These are phyloP conservation scores for Zeugodacus cucurbitae DNA, from an alignment of 1,140 invertebrate species.

Conservation along the genomic window DNA sequence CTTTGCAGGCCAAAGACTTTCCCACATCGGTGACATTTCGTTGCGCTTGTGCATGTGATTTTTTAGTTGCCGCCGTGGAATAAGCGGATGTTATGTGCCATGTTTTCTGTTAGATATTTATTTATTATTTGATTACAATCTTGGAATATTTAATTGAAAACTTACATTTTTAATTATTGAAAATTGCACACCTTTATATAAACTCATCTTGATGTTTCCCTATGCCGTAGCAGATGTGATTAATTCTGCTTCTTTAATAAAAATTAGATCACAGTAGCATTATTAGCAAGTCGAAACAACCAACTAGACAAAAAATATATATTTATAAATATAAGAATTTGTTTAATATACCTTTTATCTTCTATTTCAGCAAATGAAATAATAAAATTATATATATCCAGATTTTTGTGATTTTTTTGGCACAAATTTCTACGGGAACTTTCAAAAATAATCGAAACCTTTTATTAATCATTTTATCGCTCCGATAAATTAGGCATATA, in stretches of 20 bases:
- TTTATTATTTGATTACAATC: neutral
- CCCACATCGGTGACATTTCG: constrained; percentile 48
- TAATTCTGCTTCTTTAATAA: neutral
- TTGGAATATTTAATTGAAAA: neutral
- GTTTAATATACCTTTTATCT: no score
- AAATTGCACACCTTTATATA: constrained; percentile 5
- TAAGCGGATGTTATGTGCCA: neutral
- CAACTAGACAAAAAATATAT: no score
- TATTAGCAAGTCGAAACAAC: no score
- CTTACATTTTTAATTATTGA: constrained; percentile 28
- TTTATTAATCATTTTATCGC: neutral
- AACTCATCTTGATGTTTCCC: neutral
- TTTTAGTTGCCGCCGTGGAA: neutral
- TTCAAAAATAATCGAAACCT: no score
- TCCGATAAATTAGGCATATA: neutral
- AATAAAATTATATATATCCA: no score
- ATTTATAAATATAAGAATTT: no score
- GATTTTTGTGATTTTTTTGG: no score
- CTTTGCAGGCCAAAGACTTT: constrained; percentile 57
- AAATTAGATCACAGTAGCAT: neutral
- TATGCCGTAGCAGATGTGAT: neutral
- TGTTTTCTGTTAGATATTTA: neutral
- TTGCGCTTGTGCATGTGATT: constrained; percentile 34
- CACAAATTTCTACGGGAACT: no score
- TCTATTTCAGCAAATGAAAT: no score